Base-by-base conservation (phyloP, 2,888 invertebrate species). In the Agrotis segetum region DNA sequence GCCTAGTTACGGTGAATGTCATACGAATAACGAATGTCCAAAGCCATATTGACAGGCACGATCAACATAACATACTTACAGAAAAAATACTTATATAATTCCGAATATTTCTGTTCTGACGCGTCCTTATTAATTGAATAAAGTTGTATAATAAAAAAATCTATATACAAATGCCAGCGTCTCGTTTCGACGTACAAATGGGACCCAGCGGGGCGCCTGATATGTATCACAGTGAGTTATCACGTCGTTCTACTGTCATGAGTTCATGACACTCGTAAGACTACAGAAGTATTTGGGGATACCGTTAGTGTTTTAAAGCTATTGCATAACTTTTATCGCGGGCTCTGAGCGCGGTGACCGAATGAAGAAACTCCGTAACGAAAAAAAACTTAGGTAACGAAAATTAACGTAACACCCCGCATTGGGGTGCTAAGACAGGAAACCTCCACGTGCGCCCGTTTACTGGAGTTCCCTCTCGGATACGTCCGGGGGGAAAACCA, bases 211-310 rank as follows among this genome's bases (percentile, higher is more conserved):
- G 84, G 85, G 76, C 58, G 69, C 13, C 77, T 49, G 74, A 73
- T 79, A 73, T 60, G 71, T n/a, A 77, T 84, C 86, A 68, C 60
- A 85, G 79, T 77, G 77, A 84, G 66, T 81, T 81, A 81, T 74
- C 63, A 58, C 73, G 52, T 68, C 56, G 50, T 77, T 60, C 55
- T 50, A 52, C 19, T 81, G 65, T 52, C 52, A 76, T 34, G 17
- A 34, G 47, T 29, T 52, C 52, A 76, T 34, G 17, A 40, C n/a
- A 50, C 40, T 59, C 60, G 24, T 49, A 58, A 61, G 16, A 47
- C n/a, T 50, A 21, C 11, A 29, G 58, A 60, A 46, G 17, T 64
- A 55, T 68, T 67, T 40, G 19, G 17, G 5, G 34, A 9, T 34
- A 34, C 7, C 7, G 34, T 34, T 34, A 34, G 34, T 34, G 34